phyloP scores from a whole-genome alignment of 2,113 vertebrate species.

The Perca fluviatilis region DNA sequence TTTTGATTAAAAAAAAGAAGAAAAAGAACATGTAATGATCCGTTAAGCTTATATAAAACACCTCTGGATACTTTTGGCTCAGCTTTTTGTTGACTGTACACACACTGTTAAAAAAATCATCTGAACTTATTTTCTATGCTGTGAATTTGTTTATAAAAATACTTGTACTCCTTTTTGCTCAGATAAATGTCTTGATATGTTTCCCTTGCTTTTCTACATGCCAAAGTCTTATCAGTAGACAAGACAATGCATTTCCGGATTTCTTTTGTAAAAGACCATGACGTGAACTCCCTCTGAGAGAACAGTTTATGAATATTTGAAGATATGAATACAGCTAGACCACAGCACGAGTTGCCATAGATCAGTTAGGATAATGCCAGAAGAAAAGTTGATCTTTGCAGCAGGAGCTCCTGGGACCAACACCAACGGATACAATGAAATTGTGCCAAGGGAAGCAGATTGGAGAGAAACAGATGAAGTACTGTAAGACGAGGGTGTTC shows the following conservation, averaged over 20 bases:
- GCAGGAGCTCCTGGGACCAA: conserved; percentile 60
- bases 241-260: conserved; percentile 17
- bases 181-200: not conserved
- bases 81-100: not conserved
- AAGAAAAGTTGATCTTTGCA: conserved; percentile 65
- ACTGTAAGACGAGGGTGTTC: conserved; percentile 24
- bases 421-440: conserved; percentile 57
- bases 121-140: not conserved
- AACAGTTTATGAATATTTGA: conserved; percentile 74
- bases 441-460: conserved; percentile 54
- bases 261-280: conserved; percentile 28
- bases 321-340: conserved; percentile 53
- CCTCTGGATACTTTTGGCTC: not conserved
- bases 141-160: not conserved
- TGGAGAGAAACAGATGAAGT: conserved; percentile 48
- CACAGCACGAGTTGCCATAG: conserved; percentile 41
- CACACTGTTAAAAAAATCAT: not conserved
- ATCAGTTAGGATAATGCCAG: conserved; percentile 82
- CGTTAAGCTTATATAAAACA: not conserved
- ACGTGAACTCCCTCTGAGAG: conserved; percentile 35
- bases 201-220: not conserved
- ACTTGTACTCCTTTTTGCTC: not conserved
- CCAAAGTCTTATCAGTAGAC: conserved; percentile 23
- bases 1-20: not conserved
- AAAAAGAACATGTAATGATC: not conserved